phyloP scores from a whole-genome alignment of 2,797 vertebrate species.

The Gallinago nigripennis region DNA sequence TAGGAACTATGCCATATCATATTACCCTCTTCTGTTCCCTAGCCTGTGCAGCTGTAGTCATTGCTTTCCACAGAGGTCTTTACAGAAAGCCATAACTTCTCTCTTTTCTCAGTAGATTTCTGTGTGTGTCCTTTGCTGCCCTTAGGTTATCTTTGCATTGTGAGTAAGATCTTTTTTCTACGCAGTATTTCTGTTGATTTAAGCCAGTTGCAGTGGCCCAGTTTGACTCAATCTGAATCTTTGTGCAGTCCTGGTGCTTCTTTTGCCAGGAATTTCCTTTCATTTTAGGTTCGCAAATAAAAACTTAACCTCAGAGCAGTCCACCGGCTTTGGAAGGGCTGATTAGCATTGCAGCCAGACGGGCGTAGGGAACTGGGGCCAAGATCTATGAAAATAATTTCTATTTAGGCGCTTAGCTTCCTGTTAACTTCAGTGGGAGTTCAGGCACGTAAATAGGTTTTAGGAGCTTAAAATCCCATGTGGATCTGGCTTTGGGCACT shows the following conservation, averaged over 20 bases:
- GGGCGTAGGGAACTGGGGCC: background rate
- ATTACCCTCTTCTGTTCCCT: slow-evolving; percentile 67
- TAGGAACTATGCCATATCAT: slow-evolving; percentile 72
- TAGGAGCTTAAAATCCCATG: background rate
- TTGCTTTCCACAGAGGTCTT: slow-evolving; percentile 69
- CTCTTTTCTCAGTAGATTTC: background rate
- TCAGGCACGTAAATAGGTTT: slow-evolving; percentile 16
- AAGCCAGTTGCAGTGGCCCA: background rate
- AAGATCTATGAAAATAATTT: slow-evolving; percentile 9
- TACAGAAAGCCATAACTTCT: slow-evolving; percentile 41
- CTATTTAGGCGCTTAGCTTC: slow-evolving; percentile 27
- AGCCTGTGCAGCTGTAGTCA: slow-evolving; percentile 65
- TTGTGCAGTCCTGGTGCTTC: background rate
- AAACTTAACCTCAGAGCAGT: background rate
- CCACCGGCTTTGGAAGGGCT: background rate
- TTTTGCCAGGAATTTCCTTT: background rate
- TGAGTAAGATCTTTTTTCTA: background rate
- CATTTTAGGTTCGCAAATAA: slow-evolving; percentile 1
- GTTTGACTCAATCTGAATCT: background rate
- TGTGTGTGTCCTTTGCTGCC: slow-evolving; percentile 37
- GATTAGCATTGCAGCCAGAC: background rate
- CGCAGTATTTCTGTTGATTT: background rate
- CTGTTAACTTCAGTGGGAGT: slow-evolving; percentile 9
- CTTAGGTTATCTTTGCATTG: background rate
- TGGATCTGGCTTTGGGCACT: background rate